Base-by-base conservation (phyloP, 2,113 vertebrate species). In the Willisornis vidua region DNA sequence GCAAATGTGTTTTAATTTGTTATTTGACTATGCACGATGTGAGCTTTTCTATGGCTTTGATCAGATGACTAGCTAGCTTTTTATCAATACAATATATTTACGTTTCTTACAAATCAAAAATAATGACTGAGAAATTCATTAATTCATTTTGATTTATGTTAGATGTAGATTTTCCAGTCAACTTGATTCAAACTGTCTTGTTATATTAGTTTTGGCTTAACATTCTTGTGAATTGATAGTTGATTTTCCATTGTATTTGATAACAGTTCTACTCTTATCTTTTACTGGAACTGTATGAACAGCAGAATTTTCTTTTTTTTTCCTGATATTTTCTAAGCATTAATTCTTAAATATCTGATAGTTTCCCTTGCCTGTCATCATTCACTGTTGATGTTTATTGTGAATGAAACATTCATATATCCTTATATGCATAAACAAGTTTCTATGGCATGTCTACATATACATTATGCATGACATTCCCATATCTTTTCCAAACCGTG, bases 81-180 rank as follows among this genome's bases (percentile, higher is more conserved):
- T 39, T 66, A 52, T 78, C 17, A 39, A 28, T 29, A 76, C 22
- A 37, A 25, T 10, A 2, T 37, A 76, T 33, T 22, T 31, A 29
- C 70, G 16, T 67, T 81, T 83, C 39, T 76, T 73, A 85, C 6
- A 85, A 72, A 84, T 45, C 77, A 92, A 61, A 25, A 85, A 52
- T 52, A 12, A 5, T 49, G 22, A 72, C 14, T 0, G 0, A 72
- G n/a, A 78, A 91, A 79, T 68, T 39, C 0, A 59, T 25, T n/a
- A 59, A 4, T 12, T 58, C 46, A 33, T 23, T 66, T 49, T 59
- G 28, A 51, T 49, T 45, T 78, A 55, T 48, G 20, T 17, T 28
- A 48, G 43, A 46, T 35, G 2, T 41, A 67, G 10, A 8, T 29
- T 70, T 87, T 80, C 49, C 26, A 87, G 39, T 46, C 41, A 43